These are phyloP conservation scores for Condylura cristata DNA, from an alignment of 2,113 vertebrate genomes.

Conservation along the genomic window DNA sequence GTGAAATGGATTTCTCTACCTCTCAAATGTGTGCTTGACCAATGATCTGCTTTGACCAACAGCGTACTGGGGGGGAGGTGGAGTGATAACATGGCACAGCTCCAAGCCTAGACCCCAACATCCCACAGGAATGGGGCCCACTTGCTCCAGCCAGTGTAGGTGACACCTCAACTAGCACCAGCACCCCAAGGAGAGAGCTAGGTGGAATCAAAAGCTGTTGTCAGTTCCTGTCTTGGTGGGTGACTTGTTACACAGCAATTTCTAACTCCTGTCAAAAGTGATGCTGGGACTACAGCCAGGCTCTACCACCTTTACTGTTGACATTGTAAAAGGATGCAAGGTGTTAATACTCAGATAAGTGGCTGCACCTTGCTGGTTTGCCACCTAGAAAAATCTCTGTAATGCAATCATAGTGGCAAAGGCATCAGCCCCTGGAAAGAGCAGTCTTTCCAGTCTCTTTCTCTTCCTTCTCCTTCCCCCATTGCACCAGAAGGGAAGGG, in stretches of 20 bases:
- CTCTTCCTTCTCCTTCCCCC: too few relatives aligned
- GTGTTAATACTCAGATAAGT: not conserved
- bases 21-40: not conserved
- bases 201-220: not conserved
- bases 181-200: rapidly evolving
- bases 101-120: not conserved
- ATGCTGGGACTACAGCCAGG: not conserved
- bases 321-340: not conserved
- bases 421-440: not conserved
- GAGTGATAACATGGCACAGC: too few relatives aligned
- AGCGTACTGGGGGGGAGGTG: too few relatives aligned
- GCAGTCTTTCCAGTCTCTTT: not conserved
- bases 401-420: not conserved
- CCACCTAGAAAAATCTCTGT: not conserved
- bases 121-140: not conserved
- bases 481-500: not conserved
- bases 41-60: not conserved
- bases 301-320: not conserved
- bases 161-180: not conserved
- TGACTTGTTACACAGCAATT: not conserved
- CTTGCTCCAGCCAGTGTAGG: not conserved
- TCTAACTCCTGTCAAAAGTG: not conserved
- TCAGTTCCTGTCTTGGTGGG: not conserved
- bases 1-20: not conserved
- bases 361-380: too few relatives aligned